Conservation (phyloP, 2,888 invertebrate species). For the Xanthorhoe designata region DNA sequence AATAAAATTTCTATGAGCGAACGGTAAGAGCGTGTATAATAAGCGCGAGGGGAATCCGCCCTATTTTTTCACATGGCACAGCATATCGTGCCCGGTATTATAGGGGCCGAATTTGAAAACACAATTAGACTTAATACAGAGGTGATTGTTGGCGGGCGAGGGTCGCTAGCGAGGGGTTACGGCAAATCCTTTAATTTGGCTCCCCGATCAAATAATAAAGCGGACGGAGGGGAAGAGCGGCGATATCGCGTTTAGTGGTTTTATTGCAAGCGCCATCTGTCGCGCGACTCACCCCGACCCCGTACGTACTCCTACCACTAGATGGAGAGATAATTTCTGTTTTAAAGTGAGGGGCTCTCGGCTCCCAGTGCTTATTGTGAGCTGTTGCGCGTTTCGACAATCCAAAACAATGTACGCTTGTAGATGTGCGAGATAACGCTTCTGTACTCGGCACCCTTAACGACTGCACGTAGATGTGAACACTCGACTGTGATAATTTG, state of each 20-base stretch:
- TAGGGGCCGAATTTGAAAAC: slow-evolving; percentile 84
- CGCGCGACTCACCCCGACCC: slow-evolving; percentile 67
- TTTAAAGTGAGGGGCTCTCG: slow-evolving; percentile 69
- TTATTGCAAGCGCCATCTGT: slow-evolving; percentile 86
- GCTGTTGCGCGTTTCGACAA: slow-evolving; percentile 79
- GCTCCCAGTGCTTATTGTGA: slow-evolving; percentile 69
- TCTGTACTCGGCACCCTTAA: slow-evolving; percentile 69
- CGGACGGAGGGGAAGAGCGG: slow-evolving; percentile 75
- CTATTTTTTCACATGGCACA: slow-evolving; percentile 78
- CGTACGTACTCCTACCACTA: slow-evolving; percentile 47
- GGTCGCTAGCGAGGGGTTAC: slow-evolving; percentile 80
- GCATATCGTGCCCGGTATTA: slow-evolving; percentile 70
- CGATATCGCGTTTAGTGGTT: slow-evolving; percentile 86
- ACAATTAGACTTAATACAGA: slow-evolving; percentile 86
- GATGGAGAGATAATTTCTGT: slow-evolving; percentile 84
- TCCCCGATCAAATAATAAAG: slow-evolving; percentile 86
- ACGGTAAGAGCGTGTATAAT: slow-evolving; percentile 70
- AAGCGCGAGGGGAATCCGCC: slow-evolving; percentile 73
- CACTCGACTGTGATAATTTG: slow-evolving; percentile 69
- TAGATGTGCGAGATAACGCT: slow-evolving; percentile 73
- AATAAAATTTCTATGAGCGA: slow-evolving; percentile 57
- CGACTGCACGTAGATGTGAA: slow-evolving; percentile 64
- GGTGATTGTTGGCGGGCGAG: slow-evolving; percentile 84
- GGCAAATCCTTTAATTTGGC: slow-evolving; percentile 85
- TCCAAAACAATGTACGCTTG: slow-evolving; percentile 63